A percentile compares a stretch with the other conserved stretches of the same genome.
These are phyloP conservation scores for Ranitomeya variabilis DNA, from an alignment of 2,113 vertebrate species.

Conservation along the genomic window DNA sequence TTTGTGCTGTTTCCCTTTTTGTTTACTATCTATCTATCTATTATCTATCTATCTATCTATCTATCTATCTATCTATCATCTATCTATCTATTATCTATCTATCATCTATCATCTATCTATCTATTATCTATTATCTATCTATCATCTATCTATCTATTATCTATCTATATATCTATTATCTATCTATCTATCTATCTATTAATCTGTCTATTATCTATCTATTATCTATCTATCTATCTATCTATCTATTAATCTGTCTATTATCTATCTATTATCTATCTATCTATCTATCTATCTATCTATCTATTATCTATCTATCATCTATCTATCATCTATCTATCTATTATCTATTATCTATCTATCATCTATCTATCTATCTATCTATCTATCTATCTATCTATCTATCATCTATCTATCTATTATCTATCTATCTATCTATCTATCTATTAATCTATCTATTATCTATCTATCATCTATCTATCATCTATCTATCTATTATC, in stretches of 20 bases:
- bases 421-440: slow-evolving; percentile 8
- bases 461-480: no score
- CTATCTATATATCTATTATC: no score
- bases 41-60: no score
- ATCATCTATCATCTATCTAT: no score
- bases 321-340: not conserved
- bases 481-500: no score
- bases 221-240: not conserved
- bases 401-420: not conserved
- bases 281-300: slow-evolving; percentile 3
- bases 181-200: not conserved
- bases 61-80: no score
- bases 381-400: slow-evolving; percentile 5
- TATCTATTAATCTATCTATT: not conserved
- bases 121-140: no score
- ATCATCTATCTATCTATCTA: not conserved
- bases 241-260: not conserved
- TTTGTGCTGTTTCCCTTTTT: no score
- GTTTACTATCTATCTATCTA: no score
- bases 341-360: not conserved
- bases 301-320: slow-evolving; percentile 6
- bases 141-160: no score
- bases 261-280: slow-evolving; percentile 2
- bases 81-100: no score
- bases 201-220: not conserved